Evolutionary conservation across 2,888 invertebrate species (phyloP).

Genomic region (Eurois occulta): DNA sequence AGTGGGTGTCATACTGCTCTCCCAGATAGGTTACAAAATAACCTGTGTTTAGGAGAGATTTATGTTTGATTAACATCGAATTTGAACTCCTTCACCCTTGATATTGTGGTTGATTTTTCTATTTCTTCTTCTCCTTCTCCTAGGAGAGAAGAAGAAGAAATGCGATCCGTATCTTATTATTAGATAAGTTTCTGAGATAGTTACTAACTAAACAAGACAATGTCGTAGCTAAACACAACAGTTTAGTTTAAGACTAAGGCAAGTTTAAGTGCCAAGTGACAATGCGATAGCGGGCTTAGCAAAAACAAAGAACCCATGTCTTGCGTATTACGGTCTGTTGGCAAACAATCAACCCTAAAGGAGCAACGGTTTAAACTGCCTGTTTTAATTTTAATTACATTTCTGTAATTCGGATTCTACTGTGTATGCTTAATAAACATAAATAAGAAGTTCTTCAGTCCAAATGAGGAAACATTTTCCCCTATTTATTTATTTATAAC

Average conservation of each 20-base stretch:
- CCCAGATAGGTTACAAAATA: too few relatives aligned
- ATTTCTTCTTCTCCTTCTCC: too few relatives aligned
- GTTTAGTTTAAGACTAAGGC: slow-evolving; percentile 16
- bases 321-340: slow-evolving; percentile 27
- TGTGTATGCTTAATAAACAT: slow-evolving; percentile 4
- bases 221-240: slow-evolving; percentile 11
- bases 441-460: neutral
- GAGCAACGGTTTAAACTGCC: slow-evolving; percentile 28
- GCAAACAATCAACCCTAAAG: slow-evolving; percentile 37
- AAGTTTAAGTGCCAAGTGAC: slow-evolving; percentile 9
- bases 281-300: slow-evolving; percentile 17
- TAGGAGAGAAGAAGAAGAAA: too few relatives aligned
- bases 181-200: neutral
- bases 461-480: slow-evolving; percentile 23
- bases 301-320: slow-evolving; percentile 59
- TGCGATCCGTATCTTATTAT: neutral
- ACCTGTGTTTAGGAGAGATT: too few relatives aligned
- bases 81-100: too few relatives aligned
- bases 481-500: too few relatives aligned
- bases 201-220: slow-evolving; percentile 10
- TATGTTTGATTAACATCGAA: too few relatives aligned
- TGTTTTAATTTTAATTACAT: slow-evolving; percentile 23
- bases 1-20: too few relatives aligned
- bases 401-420: slow-evolving; percentile 6
- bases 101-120: too few relatives aligned